Evolutionary conservation across 2,888 invertebrate genomes (phyloP), one percentile per base, ranked within the genome.

Genomic region (Myathropa florea): DNA sequence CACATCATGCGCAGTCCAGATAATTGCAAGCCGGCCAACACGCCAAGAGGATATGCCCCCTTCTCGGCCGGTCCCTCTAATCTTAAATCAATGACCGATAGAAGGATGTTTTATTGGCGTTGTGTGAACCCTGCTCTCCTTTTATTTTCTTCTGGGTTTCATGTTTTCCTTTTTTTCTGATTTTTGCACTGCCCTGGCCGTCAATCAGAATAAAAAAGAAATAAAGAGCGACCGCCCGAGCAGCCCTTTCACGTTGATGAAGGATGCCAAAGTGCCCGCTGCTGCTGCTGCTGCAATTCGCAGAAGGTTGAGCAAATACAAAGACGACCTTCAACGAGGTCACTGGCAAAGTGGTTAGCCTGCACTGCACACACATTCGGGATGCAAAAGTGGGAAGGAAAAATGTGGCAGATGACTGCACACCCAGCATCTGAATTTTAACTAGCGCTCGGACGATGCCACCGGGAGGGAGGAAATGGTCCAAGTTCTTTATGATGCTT

Each of bases 321-420:
- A 79, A 83, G 75, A 79, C 83, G 86, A 86, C 86, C 86, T 86
- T 86, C 86, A 86, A 83, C 78, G 83, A 73, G 86, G 86, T 86
- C 86, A 86, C 70, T 86, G 75, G 86, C 82, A 77, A 86, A 86
- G 65, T 78, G 70, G 70, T 72, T 70, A 75, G 78, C 53, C 78
- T 83, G 73, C 78, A 78, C 23, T 77, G 82, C 55, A 78, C 61
- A 81, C 61, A 76, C 46, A n/a, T 2, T 46, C n/a, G 18, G 39
- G 46, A 46, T 46, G 46, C 46, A 46, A 46, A 46, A 18, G 39
- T n/a, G n/a, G 46, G 18, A 18, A 46, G 46, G 68, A 55, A 77
- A 78, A 85, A 72, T 81, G 78, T 70, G 68, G 65, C 59, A 46
- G 46, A 46, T 46, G 46, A 46, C 46, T 46, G 18, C 46, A 46